These are phyloP conservation scores for Motacilla alba DNA, from an alignment of 2,113 vertebrate species.

Conservation along the genomic window DNA sequence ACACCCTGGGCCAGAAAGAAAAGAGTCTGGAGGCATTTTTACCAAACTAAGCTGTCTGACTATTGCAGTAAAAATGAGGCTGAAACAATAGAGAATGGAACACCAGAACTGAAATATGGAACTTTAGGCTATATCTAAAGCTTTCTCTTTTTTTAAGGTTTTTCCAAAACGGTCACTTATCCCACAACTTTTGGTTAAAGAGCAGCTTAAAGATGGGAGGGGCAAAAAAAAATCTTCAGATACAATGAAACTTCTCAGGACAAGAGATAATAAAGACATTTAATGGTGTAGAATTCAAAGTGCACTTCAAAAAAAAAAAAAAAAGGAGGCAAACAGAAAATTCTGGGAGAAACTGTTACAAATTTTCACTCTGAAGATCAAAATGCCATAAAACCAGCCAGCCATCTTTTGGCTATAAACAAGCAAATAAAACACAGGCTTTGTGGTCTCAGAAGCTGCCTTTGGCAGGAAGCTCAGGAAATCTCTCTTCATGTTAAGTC, in stretches of 20 bases:
- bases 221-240: not conserved
- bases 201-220: not conserved
- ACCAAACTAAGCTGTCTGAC: not conserved
- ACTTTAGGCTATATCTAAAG: not conserved
- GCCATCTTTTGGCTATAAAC: not conserved
- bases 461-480: conserved; percentile 30
- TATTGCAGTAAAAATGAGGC: not conserved
- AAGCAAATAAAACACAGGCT: not conserved
- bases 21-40: not conserved
- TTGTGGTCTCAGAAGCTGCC: conserved; percentile 11
- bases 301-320: not conserved
- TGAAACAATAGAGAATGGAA: not conserved
- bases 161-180: not conserved
- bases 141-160: not conserved
- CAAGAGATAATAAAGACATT: not conserved
- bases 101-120: not conserved
- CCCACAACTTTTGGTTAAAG: not conserved
- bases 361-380: not conserved
- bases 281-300: not conserved
- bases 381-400: not conserved
- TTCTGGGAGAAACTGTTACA: not conserved
- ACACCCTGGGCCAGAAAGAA: not conserved
- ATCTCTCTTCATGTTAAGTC: conserved; percentile 8
- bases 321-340: not conserved
- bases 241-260: not conserved